Percentiles rank a stretch among this genome's conserved stretches.
These are phyloP conservation scores for Clanis bilineata DNA, from an alignment of 2,888 invertebrate genomes.

Conservation along the genomic window DNA sequence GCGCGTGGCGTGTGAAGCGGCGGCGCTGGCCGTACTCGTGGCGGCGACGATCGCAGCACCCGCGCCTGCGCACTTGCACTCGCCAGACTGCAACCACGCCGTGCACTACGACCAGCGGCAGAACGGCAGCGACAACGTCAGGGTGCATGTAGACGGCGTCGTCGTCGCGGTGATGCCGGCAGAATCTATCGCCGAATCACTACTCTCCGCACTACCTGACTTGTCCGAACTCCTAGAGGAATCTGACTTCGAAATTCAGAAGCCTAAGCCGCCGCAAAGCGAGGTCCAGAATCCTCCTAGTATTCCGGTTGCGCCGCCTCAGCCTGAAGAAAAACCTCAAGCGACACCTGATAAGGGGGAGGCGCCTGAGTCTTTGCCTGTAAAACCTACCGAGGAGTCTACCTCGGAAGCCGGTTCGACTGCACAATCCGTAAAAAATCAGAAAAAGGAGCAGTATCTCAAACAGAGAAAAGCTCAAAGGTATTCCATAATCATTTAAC, in stretches of 20 bases:
- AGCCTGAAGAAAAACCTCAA: constrained; percentile 35
- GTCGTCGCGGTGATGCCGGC: constrained; percentile 85
- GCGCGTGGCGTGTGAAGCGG: constrained; percentile 66
- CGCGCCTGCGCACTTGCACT: constrained; percentile 53
- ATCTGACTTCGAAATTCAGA: constrained; percentile 43
- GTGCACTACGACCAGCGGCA: constrained; percentile 87
- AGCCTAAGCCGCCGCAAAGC: constrained; percentile 33
- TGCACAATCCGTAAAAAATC: constrained; percentile 3
- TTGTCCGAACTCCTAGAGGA: constrained; percentile 61
- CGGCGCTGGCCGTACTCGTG: constrained; percentile 42
- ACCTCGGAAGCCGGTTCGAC: constrained; percentile 15
- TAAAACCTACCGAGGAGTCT: constrained; percentile 10
- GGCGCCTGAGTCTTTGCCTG: constrained; percentile 21
- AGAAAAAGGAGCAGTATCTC: constrained; percentile 5
- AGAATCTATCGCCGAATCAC: constrained; percentile 80
- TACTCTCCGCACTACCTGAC: constrained; percentile 37
- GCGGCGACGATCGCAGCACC: constrained; percentile 32
- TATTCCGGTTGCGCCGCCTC: constrained; percentile 19
- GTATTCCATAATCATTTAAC: background rate
- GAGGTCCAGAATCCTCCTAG: background rate
- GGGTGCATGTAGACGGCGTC: constrained; percentile 87
- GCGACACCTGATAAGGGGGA: constrained; percentile 16
- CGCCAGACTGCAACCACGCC: constrained; percentile 44
- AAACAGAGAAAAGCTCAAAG: constrained; percentile 25
- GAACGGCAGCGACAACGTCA: constrained; percentile 89